phyloP scores from a whole-genome alignment of 2,888 invertebrate genomes.

The Monopis laevigella region DNA sequence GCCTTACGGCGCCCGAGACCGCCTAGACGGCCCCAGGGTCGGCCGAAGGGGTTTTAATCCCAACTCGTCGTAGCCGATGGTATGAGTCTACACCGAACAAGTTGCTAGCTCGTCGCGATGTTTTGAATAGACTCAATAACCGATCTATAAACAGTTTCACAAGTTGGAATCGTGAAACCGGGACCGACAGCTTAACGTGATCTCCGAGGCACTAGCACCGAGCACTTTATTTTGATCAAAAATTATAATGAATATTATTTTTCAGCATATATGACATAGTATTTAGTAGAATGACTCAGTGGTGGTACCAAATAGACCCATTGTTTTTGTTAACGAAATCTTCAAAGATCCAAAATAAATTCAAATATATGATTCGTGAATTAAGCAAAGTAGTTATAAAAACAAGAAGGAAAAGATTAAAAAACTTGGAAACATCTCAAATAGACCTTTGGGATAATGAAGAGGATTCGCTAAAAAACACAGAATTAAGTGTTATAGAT shows the following conservation, averaged over 20 bases:
- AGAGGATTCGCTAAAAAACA: constrained; percentile 30
- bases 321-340: constrained; percentile 32
- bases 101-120: too few species aligned
- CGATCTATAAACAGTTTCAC: too few species aligned
- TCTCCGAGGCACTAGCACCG: too few species aligned
- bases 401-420: constrained; percentile 26
- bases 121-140: too few species aligned
- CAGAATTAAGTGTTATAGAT: constrained; percentile 43
- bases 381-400: constrained; percentile 28
- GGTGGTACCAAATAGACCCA: constrained; percentile 47
- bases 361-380: constrained; percentile 20
- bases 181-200: too few species aligned
- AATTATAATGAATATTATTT: constrained; percentile 12
- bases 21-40: too few species aligned
- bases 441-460: constrained; percentile 25
- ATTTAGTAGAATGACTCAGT: constrained; percentile 47
- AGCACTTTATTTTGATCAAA: too few species aligned
- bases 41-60: too few species aligned
- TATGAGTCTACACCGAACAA: too few species aligned
- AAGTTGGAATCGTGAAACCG: too few species aligned
- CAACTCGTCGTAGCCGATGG: too few species aligned
- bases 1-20: too few species aligned
- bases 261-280: constrained; percentile 37
- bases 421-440: constrained; percentile 23
- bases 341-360: constrained; percentile 23